Percentiles rank a stretch among this genome's conserved stretches.
Conservation (phyloP, 1,140 invertebrate genomes). For the Colletes latitarsis region DNA sequence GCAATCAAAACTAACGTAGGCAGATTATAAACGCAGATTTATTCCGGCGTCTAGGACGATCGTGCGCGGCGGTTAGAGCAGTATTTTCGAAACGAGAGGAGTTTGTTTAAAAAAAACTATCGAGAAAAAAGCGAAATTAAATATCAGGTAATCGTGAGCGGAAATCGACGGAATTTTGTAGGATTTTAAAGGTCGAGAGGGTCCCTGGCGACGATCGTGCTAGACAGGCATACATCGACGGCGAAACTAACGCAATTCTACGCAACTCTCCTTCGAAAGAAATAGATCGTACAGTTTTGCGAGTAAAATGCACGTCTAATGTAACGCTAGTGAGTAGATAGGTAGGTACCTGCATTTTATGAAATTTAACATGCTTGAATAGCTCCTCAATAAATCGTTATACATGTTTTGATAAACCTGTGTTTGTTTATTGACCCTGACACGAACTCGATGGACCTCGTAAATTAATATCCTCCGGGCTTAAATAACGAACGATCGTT, state of each 20-base stretch:
- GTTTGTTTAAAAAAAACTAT: not conserved
- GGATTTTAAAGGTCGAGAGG: too few relatives aligned
- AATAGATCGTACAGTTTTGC: slow-evolving; percentile 59
- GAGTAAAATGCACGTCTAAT: slow-evolving; percentile 73
- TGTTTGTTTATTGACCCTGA: slow-evolving; percentile 38
- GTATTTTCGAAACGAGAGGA: slow-evolving; percentile 14
- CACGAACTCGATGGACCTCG: too few relatives aligned
- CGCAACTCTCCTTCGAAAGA: slow-evolving; percentile 53
- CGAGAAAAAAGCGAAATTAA: not conserved
- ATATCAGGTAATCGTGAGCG: not conserved
- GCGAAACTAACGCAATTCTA: slow-evolving; percentile 45
- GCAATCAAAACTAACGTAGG: slow-evolving; percentile 72
- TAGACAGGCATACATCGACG: slow-evolving; percentile 8
- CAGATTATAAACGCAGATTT: slow-evolving; percentile 56
- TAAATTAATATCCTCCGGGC: too few relatives aligned
- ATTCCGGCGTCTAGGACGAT: slow-evolving; percentile 44
- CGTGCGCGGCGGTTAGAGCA: not conserved
- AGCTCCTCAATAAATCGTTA: slow-evolving; percentile 80
- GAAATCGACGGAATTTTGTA: too few relatives aligned
- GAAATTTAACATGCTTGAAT: slow-evolving; percentile 78
- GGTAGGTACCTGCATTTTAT: slow-evolving; percentile 79
- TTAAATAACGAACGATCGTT: too few relatives aligned
- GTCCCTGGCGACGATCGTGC: slow-evolving; percentile 34
- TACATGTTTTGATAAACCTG: slow-evolving; percentile 77
- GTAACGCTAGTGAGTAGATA: slow-evolving; percentile 76